Conservation (phyloP, 2,888 invertebrate genomes). For the Chymomyza amoena region DNA sequence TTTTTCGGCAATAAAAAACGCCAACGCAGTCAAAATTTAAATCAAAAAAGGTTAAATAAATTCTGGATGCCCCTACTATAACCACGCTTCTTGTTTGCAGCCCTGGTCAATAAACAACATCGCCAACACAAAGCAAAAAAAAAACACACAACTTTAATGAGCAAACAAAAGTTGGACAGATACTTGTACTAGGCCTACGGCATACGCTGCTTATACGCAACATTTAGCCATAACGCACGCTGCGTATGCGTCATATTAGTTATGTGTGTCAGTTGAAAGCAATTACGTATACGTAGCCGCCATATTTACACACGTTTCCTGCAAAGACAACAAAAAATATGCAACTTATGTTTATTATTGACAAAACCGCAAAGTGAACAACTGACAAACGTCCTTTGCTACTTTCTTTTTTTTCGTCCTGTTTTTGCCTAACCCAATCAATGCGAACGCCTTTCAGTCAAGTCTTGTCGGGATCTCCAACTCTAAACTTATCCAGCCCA, state of each 20-base stretch:
- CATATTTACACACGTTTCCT: background rate
- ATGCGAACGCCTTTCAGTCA: constrained; percentile 50
- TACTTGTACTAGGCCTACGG: background rate
- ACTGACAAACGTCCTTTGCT: constrained; percentile 13
- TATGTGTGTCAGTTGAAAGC: background rate
- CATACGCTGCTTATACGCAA: background rate
- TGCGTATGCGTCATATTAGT: background rate
- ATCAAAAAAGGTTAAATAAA: too few species aligned
- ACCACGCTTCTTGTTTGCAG: background rate
- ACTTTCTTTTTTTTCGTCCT: constrained; percentile 10
- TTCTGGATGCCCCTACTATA: too few species aligned
- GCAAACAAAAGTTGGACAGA: constrained; percentile 40
- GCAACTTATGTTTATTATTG: constrained; percentile 70
- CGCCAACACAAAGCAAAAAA: background rate
- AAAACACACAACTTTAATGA: constrained; percentile 55
- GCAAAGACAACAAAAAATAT: constrained; percentile 56
- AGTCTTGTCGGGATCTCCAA: constrained; percentile 2
- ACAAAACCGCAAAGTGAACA: constrained; percentile 43
- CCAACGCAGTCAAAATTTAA: too few species aligned
- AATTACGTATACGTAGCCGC: background rate
- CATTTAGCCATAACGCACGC: background rate
- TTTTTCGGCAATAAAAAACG: too few species aligned
- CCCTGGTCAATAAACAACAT: background rate
- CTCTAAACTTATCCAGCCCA: constrained; percentile 38
- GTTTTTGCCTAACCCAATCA: constrained; percentile 67